Conservation (phyloP, 2,888 invertebrate species). For the Petrolisthes cinctipes region DNA sequence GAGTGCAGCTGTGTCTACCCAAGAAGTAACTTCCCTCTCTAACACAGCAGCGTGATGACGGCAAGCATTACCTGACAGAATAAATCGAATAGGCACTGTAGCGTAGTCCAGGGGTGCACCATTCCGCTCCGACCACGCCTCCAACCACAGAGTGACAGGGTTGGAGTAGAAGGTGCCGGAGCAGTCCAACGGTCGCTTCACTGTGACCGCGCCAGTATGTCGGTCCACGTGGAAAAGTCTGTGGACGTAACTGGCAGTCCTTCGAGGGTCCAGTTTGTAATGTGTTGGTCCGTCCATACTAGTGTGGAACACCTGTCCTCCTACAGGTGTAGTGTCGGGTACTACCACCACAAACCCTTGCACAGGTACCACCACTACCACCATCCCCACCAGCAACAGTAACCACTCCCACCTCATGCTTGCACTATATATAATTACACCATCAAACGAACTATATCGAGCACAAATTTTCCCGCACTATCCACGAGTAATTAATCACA, state of each 20-base stretch:
- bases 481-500: conserved; percentile 15
- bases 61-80: conserved; percentile 72
- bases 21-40: conserved; percentile 56
- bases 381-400: conserved; percentile 46
- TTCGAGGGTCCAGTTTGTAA: conserved; percentile 83
- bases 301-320: conserved; percentile 68
- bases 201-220: conserved; percentile 80
- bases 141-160: conserved; percentile 87
- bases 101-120: conserved; percentile 80
- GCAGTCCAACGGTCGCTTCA: conserved; percentile 81
- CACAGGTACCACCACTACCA: conserved; percentile 39
- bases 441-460: conserved; percentile 14
- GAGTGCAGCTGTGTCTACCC: conserved; percentile 65
- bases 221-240: conserved; percentile 82
- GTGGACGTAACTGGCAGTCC: conserved; percentile 86
- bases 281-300: conserved; percentile 83
- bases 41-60: conserved; percentile 47
- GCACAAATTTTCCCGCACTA: not conserved
- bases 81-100: conserved; percentile 81
- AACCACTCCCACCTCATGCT: conserved; percentile 57
- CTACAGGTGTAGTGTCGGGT: conserved; percentile 57
- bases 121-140: conserved; percentile 80
- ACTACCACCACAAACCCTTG: conserved; percentile 59
- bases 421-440: conserved; percentile 31
- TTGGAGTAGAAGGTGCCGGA: conserved; percentile 86